Evolutionary conservation across 2,113 vertebrate species (phyloP).

Genomic region (Dendrocopos noguchii): DNA sequence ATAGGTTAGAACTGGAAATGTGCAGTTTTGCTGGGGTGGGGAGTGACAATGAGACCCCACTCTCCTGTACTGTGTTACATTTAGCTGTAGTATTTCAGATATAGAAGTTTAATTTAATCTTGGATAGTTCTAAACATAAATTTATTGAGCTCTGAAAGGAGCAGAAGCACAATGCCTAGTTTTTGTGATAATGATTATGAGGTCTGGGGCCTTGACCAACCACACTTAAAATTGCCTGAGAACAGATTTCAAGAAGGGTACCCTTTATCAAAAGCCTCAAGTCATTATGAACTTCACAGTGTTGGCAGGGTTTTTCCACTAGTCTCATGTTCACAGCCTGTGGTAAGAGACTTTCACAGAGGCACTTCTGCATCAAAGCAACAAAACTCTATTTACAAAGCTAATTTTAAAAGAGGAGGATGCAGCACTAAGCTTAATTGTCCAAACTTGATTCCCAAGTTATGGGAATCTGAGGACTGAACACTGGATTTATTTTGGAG

Average conservation of each 20-base stretch:
- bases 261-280: background rate
- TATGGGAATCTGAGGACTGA: background rate
- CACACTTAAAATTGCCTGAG: background rate
- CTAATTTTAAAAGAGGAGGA: background rate
- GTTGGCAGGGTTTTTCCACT: background rate
- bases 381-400: background rate
- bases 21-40: background rate
- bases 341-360: background rate
- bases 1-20: background rate
- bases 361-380: background rate
- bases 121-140: background rate
- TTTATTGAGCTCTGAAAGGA: background rate
- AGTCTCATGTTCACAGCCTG: background rate
- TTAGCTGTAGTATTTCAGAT: background rate
- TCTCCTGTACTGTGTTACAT: rapidly evolving
- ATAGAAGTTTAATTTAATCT: background rate
- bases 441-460: background rate
- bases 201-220: background rate
- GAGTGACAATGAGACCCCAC: background rate
- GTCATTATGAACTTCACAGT: background rate
- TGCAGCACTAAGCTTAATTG: background rate
- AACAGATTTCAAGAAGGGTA: background rate
- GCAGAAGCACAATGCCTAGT: background rate
- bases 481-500: background rate
- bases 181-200: background rate